Evolutionary conservation across 2,113 vertebrate species (phyloP).

Genomic region (Phaethornis superciliosus): DNA sequence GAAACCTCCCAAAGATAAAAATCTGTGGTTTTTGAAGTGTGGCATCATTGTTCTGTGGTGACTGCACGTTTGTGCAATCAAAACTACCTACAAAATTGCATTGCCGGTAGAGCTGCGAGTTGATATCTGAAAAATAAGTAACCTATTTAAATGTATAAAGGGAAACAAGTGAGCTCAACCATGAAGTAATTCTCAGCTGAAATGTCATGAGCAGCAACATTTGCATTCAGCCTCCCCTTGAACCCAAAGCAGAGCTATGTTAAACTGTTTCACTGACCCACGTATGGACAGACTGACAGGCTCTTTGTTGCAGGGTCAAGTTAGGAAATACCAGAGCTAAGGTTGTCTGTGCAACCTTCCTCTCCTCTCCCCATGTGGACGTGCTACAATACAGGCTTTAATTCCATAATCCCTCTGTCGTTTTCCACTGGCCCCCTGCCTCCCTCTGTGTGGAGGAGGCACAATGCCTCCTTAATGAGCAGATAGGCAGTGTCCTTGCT

Average conservation of each 20-base stretch:
- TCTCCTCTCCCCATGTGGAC: not conserved
- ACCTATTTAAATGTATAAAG: conserved; percentile 14
- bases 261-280: not conserved
- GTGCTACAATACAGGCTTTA: not conserved
- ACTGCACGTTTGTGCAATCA: not conserved
- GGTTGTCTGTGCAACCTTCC: conserved; percentile 12
- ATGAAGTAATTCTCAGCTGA: not conserved
- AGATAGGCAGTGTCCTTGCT: not conserved
- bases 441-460: not conserved
- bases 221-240: not conserved
- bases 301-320: not conserved
- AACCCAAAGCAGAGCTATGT: not conserved
- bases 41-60: not conserved
- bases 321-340: conserved; percentile 35
- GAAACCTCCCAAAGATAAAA: not conserved
- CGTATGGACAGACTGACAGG: not conserved
- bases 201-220: not conserved
- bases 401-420: not conserved
- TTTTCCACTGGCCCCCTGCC: conserved; percentile 19
- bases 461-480: conserved; percentile 19
- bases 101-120: not conserved
- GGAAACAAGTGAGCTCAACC: not conserved
- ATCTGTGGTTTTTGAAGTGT: not conserved
- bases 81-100: not conserved
- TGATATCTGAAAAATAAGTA: conserved; percentile 23